Percentiles rank a stretch among this genome's conserved stretches.
Conservation (phyloP, 1,140 invertebrate species). For the Drosophila parvula region DNA sequence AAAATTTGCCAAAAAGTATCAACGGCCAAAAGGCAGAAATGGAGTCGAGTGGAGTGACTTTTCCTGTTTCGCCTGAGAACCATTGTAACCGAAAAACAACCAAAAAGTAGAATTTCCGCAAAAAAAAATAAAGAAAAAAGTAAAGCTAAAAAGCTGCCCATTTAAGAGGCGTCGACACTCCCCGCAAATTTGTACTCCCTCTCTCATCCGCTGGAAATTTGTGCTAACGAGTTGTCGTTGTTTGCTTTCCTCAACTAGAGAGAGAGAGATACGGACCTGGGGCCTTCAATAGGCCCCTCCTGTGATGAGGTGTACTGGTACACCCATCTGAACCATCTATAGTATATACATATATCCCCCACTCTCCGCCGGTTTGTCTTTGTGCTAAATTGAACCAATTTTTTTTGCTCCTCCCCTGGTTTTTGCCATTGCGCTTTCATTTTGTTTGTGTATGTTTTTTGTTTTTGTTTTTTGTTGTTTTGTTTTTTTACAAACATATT, state of each 20-base stretch:
- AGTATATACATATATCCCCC: constrained; percentile 30
- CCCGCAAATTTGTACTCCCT: constrained; percentile 20
- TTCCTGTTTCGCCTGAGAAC: constrained; percentile 71
- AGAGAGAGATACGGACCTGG: constrained; percentile 3
- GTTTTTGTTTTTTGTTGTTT: constrained; percentile 18
- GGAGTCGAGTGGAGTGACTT: constrained; percentile 69
- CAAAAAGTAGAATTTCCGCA: constrained; percentile 3
- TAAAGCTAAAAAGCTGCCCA: constrained; percentile 60
- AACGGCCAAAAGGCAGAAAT: constrained; percentile 45
- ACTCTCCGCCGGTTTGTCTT: constrained; percentile 54
- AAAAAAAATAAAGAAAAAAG: not conserved
- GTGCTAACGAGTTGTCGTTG: constrained; percentile 78
- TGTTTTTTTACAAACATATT: constrained; percentile 55
- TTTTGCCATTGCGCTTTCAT: constrained; percentile 67
- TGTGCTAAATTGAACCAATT: constrained; percentile 81
- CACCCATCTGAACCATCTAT: constrained; percentile 1
- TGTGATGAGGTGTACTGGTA: constrained; percentile 29
- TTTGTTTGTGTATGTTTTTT: constrained; percentile 63
- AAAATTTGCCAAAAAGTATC: constrained; percentile 82
- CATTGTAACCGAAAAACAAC: constrained; percentile 48
- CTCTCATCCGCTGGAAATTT: constrained; percentile 54
- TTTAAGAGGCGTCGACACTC: constrained; percentile 77
- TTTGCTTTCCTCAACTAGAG: constrained; percentile 54
- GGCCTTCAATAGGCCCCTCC: constrained; percentile 67
- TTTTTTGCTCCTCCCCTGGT: constrained; percentile 52